These are phyloP conservation scores for Drosophila mimetica DNA, from an alignment of 2,888 invertebrate genomes.

Conservation along the genomic window DNA sequence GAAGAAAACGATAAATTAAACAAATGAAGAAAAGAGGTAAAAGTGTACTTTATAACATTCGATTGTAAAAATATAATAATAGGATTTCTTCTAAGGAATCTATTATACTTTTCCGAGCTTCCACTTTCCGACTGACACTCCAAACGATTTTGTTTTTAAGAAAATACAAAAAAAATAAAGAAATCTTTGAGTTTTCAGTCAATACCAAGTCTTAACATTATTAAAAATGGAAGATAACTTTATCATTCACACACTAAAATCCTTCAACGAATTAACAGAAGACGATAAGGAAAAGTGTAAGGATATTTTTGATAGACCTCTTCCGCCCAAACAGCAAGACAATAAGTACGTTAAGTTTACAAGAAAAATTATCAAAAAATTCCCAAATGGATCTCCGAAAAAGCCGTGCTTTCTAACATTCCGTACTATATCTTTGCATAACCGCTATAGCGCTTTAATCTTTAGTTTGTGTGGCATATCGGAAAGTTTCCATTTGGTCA, in stretches of 20 bases:
- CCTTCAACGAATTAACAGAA: slow-evolving; percentile 1
- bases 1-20: background rate
- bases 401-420: slow-evolving; percentile 1
- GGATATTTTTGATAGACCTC: background rate
- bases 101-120: too few species aligned
- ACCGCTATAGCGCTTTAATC: background rate
- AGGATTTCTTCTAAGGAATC: background rate
- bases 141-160: too few species aligned
- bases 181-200: background rate
- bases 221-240: background rate
- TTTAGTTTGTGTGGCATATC: background rate
- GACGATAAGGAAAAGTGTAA: background rate
- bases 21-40: too few species aligned
- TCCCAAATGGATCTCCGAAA: too few species aligned
- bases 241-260: background rate
- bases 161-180: background rate
- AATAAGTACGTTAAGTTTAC: background rate
- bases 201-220: too few species aligned
- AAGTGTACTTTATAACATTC: too few species aligned
- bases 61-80: too few species aligned
- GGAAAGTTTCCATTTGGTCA: background rate
- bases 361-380: background rate
- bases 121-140: too few species aligned
- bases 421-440: background rate
- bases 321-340: background rate